These are phyloP conservation scores for Drosophila nigricruria DNA, from an alignment of 2,888 invertebrate genomes.

Conservation along the genomic window DNA sequence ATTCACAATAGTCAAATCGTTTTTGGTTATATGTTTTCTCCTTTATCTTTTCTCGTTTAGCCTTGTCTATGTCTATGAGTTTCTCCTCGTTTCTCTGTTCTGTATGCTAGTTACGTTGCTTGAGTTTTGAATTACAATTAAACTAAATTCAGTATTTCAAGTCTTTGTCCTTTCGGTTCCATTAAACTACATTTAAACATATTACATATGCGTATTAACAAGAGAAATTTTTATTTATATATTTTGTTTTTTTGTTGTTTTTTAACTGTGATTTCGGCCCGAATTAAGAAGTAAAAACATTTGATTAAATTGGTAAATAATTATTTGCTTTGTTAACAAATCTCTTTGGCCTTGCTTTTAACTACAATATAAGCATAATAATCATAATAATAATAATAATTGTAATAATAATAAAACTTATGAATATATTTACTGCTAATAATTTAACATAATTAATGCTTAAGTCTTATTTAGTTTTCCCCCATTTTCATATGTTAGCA, in stretches of 20 bases:
- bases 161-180: conserved; percentile 65
- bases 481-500: conserved; percentile 50
- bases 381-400: conserved; percentile 25
- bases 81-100: conserved; percentile 1
- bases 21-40: conserved; percentile 26
- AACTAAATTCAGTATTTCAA: conserved; percentile 65
- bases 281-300: conserved; percentile 30
- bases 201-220: conserved; percentile 49
- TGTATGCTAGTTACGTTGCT: conserved; percentile 48
- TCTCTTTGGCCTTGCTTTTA: conserved; percentile 62
- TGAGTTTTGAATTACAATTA: conserved; percentile 62
- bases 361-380: conserved; percentile 27
- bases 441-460: conserved; percentile 45
- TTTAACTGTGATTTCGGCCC: conserved; percentile 12
- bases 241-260: neutral
- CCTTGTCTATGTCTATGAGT: conserved; percentile 26
- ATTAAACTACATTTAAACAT: conserved; percentile 41
- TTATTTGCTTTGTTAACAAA: conserved; percentile 56
- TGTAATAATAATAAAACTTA: conserved; percentile 30
- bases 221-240: conserved; percentile 31
- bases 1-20: conserved; percentile 63
- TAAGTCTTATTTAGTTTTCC: conserved; percentile 62
- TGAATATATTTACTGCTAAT: conserved; percentile 8
- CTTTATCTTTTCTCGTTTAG: neutral
- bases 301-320: conserved; percentile 31